Base-by-base conservation (phyloP, 2,888 invertebrate species). In the Monoplex corrugatus region DNA sequence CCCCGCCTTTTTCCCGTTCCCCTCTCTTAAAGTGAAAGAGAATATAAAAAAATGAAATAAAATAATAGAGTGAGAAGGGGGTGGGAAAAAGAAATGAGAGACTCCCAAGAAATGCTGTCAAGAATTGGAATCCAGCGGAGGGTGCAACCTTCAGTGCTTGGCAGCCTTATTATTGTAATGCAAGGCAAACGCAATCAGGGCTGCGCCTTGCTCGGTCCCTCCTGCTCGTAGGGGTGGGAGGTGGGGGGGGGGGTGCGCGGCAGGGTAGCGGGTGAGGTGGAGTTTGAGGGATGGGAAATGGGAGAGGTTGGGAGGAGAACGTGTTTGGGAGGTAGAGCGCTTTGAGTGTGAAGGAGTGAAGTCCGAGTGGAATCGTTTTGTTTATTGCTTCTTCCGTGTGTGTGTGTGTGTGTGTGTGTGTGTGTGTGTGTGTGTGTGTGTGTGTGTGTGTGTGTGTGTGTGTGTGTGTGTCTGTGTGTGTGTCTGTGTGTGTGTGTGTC, bases 41-140 rank as follows among this genome's bases (percentile, higher is more conserved):
- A 44, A n/a, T 43, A 28, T 43, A 44, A 82, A 3, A 82, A 0
- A 13, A 44, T 5, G n/a, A 2, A 28, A n/a, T 2, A 32, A 13
- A 40, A 32, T 43, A 32, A 32, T 28, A 8, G 32, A 45, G n/a
- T n/a, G 32, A 44, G 82, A 10, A 32, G 19, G 45, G 5, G 44
- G 6, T 2, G 82, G n/a, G 82, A 84, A 35, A 35, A 84, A 44
- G 32, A 84, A 80, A 80, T 13, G 44, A 80, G 40, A 78, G 80
- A 44, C 78, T 87, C 50, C 87, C 80, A n/a, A 80, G 75, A 87
- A 87, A 80, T 87, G 72, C 32, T 87, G 87, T 80, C 87, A 78
- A 72, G 87, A 87, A 87, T 80, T 50, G 87, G 50, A 80, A 87
- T 87, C 44, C 78, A 28, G 80, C 28, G 78, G 57, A 80, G 78